Evolutionary conservation across 1,140 invertebrate genomes (phyloP).

Genomic region (Choristoneura fumiferana): DNA sequence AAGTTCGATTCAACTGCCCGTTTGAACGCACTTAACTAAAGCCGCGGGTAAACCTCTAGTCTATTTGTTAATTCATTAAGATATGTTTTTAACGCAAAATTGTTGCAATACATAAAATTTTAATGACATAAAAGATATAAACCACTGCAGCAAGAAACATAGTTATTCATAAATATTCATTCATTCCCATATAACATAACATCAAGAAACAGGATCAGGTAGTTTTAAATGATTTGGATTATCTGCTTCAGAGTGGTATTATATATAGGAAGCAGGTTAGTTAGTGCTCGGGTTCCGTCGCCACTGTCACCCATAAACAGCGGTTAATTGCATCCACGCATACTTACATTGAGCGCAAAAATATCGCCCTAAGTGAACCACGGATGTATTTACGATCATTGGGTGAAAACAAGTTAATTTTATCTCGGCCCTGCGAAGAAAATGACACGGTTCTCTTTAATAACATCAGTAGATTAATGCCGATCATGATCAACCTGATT

Average conservation of each 20-base stretch:
- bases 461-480: neutral
- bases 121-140: too few relatives aligned
- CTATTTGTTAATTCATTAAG: too few relatives aligned
- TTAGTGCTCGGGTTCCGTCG: conserved; percentile 26
- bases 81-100: too few relatives aligned
- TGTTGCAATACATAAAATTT: too few relatives aligned
- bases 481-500: neutral
- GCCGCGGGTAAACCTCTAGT: too few relatives aligned
- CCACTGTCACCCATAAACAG: conserved; percentile 34
- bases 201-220: conserved; percentile 30
- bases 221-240: conserved; percentile 24
- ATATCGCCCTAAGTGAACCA: conserved; percentile 29
- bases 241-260: conserved; percentile 20
- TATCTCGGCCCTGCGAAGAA: conserved; percentile 10
- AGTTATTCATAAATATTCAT: too few relatives aligned
- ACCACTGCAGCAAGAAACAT: too few relatives aligned
- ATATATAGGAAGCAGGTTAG: conserved; percentile 27
- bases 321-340: conserved; percentile 30
- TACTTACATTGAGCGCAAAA: conserved; percentile 36
- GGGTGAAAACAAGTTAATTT: conserved; percentile 22
- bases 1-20: too few relatives aligned
- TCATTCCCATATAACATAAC: too few relatives aligned
- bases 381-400: conserved; percentile 6
- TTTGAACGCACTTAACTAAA: too few relatives aligned
- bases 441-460: neutral